Evolutionary conservation across 2,888 invertebrate genomes (phyloP).

Genomic region (Ectropis crepuscularia): DNA sequence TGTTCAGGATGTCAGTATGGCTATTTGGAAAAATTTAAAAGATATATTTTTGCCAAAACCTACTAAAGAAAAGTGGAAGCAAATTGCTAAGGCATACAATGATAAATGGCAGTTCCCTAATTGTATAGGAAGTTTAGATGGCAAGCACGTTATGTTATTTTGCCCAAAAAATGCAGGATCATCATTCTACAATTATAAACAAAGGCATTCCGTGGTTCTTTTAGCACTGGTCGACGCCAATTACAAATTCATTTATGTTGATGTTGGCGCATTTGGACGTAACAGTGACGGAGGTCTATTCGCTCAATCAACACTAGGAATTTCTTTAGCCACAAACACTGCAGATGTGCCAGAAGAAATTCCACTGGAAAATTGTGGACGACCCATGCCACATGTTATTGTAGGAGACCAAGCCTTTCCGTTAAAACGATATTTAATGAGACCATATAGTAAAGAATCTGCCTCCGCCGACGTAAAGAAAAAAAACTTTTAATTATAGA

Average conservation of each 20-base stretch:
- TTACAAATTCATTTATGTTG: background rate
- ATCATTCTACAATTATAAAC: too few species aligned
- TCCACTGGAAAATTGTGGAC: conserved; percentile 15
- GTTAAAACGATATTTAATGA: conserved; percentile 8
- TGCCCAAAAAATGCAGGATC: too few species aligned
- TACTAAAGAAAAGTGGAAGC: conserved; percentile 9
- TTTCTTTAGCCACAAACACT: conserved; percentile 2
- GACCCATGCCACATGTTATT: conserved; percentile 18
- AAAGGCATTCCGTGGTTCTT: too few species aligned
- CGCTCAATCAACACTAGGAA: conserved; percentile 2
- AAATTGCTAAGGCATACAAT: conserved; percentile 1
- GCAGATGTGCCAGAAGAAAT: conserved; percentile 16
- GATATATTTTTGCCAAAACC: background rate
- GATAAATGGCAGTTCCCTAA: background rate
- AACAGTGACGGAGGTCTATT: conserved; percentile 11
- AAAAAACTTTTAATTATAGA: background rate
- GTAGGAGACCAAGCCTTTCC: conserved; percentile 18
- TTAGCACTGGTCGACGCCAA: too few species aligned
- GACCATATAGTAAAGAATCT: background rate
- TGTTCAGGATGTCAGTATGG: background rate
- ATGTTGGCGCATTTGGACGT: conserved; percentile 3
- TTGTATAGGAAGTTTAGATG: too few species aligned
- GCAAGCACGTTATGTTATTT: too few species aligned
- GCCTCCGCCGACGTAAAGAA: background rate
- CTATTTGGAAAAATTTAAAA: too few species aligned